Evolutionary conservation across 2,113 vertebrate species (phyloP), one percentile per base, ranked within the genome.

Genomic region (Entelurus aequoreus): DNA sequence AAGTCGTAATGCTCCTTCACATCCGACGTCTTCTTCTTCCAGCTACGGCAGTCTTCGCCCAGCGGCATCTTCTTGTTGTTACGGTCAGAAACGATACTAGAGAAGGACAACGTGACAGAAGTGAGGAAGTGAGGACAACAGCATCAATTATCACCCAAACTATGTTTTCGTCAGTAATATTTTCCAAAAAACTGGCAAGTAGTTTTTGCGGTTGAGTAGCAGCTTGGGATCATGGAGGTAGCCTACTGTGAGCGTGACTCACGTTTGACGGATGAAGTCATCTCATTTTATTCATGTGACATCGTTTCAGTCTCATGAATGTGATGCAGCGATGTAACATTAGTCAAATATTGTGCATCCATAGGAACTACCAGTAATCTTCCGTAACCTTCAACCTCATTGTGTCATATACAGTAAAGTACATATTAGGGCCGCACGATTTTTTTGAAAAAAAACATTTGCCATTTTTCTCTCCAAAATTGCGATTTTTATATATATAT

Each of bases 1-100:
- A 92, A 92, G 83, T 91, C 90, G 51, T 89, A 92, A 54, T 86
- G 86, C 66, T 92, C 91, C 78, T 90, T 92, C 75, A 92, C 84
- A 54, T 89, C 88, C 0, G 82, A 70, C 3, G 87, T 90, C 80
- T 89, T 92, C 80, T 90, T 91, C 82, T 91, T 92, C 91, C 91
- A 92, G 48, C 72, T 75, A 64, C 85, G 87, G 81, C 84, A 84
- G 10, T 92, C 90, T n/a, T 91, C 88, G 72, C 85, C 91, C 80
- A 92, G 74, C 14, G 90, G 90, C 91, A 92, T 92, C 86, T 88
- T 90, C 77, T 84, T 86, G 69, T 78, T 88, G 81, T 82, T 83
- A 56, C 72, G 87, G 56, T 90, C 87, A 49, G 66, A 77, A 71
- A 87, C 84, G 66, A 81, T 84, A 73, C 86, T 91, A 81, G 65